phyloP scores from a whole-genome alignment of 2,888 invertebrate genomes.

The Lacanobia oleracea region DNA sequence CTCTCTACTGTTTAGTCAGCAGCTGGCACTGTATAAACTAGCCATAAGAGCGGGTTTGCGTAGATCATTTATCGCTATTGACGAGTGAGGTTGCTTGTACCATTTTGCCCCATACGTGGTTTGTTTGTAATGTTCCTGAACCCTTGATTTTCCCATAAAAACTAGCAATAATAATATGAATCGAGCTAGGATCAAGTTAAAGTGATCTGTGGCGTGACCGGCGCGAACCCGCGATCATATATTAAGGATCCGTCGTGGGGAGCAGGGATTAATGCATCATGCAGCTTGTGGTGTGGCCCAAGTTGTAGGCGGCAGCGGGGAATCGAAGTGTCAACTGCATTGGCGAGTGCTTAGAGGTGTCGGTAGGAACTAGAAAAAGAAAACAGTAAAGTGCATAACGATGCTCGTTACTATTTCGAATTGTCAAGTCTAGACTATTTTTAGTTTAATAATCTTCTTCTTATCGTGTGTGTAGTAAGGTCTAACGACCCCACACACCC shows the following conservation, averaged over 20 bases:
- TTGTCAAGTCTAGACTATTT: background rate
- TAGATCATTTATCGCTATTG: background rate
- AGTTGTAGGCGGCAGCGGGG: conserved; percentile 54
- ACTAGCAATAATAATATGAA: conserved; percentile 53
- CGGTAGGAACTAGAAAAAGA: background rate
- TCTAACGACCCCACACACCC: too few relatives aligned
- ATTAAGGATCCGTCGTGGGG: conserved; percentile 85
- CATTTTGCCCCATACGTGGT: too few relatives aligned
- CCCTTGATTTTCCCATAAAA: conserved; percentile 39
- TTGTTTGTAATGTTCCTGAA: background rate
- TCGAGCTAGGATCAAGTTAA: conserved; percentile 68
- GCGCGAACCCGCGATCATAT: conserved; percentile 84
- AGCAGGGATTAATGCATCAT: conserved; percentile 89
- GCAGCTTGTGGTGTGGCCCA: conserved; percentile 69
- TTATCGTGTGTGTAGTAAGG: too few relatives aligned
- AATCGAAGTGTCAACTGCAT: background rate
- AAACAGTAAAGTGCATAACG: too few relatives aligned
- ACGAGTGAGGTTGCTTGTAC: background rate
- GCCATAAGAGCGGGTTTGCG: background rate
- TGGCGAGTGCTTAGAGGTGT: background rate
- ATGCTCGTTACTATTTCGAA: background rate
- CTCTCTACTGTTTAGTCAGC: too few relatives aligned
- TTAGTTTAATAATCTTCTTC: too few relatives aligned
- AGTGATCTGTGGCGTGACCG: conserved; percentile 79
- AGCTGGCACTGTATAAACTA: too few relatives aligned